phyloP scores from a whole-genome alignment of 2,113 vertebrate genomes.

The Dromiciops gliroides region DNA sequence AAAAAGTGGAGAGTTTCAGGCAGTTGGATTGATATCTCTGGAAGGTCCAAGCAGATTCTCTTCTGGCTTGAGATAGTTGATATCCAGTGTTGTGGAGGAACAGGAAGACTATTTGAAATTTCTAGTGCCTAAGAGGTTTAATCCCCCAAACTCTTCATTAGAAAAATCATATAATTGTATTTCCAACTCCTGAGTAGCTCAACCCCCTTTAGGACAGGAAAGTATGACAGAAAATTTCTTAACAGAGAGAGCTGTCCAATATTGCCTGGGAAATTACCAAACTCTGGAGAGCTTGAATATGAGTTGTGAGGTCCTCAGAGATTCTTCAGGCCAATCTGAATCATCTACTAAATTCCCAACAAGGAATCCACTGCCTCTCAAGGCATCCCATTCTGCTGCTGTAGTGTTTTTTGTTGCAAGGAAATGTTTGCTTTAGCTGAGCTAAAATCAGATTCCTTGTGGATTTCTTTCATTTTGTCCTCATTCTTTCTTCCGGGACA shows the following conservation, averaged over 20 bases:
- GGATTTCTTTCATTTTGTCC: too few relatives aligned
- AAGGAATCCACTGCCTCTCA: not conserved
- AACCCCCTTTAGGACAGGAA: not conserved
- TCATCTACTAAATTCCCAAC: not conserved
- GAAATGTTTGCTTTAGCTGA: too few relatives aligned
- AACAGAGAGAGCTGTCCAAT: not conserved
- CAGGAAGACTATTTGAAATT: not conserved
- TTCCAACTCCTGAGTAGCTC: not conserved
- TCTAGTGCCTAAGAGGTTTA: not conserved
- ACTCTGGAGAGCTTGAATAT: not conserved
- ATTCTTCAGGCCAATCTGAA: not conserved
- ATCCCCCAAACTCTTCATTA: not conserved
- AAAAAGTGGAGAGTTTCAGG: not conserved
- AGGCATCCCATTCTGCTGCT: not conserved
- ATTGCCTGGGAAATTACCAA: not conserved
- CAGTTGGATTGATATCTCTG: not conserved
- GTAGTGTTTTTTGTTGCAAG: too few relatives aligned
- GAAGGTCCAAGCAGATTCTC: not conserved
- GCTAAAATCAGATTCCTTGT: too few relatives aligned
- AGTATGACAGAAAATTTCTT: not conserved
- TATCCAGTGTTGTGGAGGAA: not conserved
- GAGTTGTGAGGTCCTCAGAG: not conserved
- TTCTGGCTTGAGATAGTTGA: not conserved
- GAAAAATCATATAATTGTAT: not conserved
- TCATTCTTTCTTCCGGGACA: too few relatives aligned